Evolutionary conservation across 2,888 invertebrate genomes (phyloP).

Genomic region (Brachypalpus laphriformis): DNA sequence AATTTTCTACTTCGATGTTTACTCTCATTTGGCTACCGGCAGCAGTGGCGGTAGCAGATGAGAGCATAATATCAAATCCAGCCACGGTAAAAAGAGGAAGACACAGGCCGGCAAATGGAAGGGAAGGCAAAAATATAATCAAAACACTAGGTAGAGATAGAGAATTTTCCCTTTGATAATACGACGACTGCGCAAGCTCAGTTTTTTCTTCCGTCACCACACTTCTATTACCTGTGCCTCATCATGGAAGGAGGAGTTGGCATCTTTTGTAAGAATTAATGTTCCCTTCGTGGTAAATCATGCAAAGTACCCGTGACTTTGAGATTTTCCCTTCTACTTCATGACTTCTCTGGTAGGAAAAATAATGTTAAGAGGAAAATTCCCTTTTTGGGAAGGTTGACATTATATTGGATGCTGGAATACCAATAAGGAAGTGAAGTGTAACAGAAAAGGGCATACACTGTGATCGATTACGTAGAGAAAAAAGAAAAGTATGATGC

Average conservation of each 20-base stretch:
- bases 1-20: constrained; percentile 35
- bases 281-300: constrained; percentile 12
- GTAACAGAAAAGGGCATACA: constrained; percentile 7
- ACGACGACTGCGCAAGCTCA: constrained; percentile 31
- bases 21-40: constrained; percentile 40
- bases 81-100: not conserved
- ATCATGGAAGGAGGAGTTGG: not conserved
- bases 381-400: constrained; percentile 2
- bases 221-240: constrained; percentile 7
- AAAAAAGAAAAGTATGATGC: not conserved
- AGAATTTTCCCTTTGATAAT: constrained; percentile 29
- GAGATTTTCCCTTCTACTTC: not conserved
- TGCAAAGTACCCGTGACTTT: constrained; percentile 1
- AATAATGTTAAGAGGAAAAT: not conserved
- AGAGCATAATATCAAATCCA: constrained; percentile 30
- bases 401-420: not conserved
- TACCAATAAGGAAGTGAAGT: constrained; percentile 1
- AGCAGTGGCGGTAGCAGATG: constrained; percentile 11
- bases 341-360: not conserved
- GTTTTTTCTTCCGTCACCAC: not conserved
- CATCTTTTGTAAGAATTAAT: constrained; percentile 23
- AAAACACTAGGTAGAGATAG: constrained; percentile 43
- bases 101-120: constrained; percentile 39
- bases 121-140: constrained; percentile 54
- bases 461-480: not conserved